Evolutionary conservation across 2,888 invertebrate species (phyloP), one percentile per base, ranked within the genome.

Genomic region (Drosophila stalkeri): DNA sequence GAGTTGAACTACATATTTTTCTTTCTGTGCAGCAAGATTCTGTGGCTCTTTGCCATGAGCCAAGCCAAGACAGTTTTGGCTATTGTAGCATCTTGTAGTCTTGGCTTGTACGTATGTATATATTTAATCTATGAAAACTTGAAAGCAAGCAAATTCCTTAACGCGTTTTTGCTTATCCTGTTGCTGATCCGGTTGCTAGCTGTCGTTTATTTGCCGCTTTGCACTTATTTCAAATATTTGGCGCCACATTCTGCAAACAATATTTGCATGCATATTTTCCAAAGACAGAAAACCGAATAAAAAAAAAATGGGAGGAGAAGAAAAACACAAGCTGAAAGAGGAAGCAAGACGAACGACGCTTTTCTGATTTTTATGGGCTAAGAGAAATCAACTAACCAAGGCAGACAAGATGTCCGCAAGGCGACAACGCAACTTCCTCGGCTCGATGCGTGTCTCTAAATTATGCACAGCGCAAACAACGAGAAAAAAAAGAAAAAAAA

Each of bases 171-270:
- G 83, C 79, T 77, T 80, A 72, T 70, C 69, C 75, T 76, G 74
- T 64, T 72, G 60, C 73, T 80, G 57, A 64, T 73, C 70, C 67
- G 63, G 51, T 52, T 63, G 75, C 72, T 72, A 52, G 47, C 73
- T 78, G 75, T 86, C 76, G 77, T 71, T 86, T 84, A 79, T 72
- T 85, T 80, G 76, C 62, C 83, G 80, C 69, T 86, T 87, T 87
- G 87, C 82, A 84, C 86, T 84, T 67, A 84, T 85, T 84, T 75
- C 82, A 77, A 85, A 86, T 82, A 86, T 86, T 86, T 85, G 75
- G 75, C 84, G 80, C 74, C 75, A 80, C 82, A 80, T 82, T 86
- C 81, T 72, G 67, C 82, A 77, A 85, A 86, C 80, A 84, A 77
- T 79, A 86, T 86, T 80, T 56, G 68, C 69, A 72, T 75, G 79